phyloP scores from a whole-genome alignment of 2,888 invertebrate genomes.

The Synergus itoensis region DNA sequence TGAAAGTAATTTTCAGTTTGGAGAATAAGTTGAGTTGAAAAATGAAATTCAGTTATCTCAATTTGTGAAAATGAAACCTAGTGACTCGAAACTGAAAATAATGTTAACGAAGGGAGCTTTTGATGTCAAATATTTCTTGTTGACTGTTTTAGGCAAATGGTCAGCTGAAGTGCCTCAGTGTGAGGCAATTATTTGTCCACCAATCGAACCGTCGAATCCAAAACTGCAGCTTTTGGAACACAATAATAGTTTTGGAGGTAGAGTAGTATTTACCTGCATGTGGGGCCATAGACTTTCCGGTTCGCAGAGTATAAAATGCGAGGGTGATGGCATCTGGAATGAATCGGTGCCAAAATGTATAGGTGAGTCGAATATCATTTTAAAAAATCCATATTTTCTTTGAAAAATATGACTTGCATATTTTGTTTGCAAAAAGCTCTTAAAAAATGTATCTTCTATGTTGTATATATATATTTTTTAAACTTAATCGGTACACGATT shows the following conservation, averaged over 20 bases:
- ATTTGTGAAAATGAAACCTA: too few species aligned
- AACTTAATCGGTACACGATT: not conserved
- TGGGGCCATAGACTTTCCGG: constrained; percentile 91
- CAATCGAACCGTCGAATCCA: constrained; percentile 84
- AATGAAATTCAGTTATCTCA: too few species aligned
- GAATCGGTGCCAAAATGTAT: constrained; percentile 87
- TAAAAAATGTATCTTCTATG: too few species aligned
- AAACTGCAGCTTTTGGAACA: constrained; percentile 88
- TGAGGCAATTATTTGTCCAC: constrained; percentile 88
- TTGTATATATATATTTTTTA: not conserved
- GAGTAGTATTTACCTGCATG: constrained; percentile 89
- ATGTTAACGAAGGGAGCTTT: too few species aligned
- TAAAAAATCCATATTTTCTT: not conserved
- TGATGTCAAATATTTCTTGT: too few species aligned
- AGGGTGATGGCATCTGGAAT: constrained; percentile 89
- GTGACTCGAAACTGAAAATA: too few species aligned
- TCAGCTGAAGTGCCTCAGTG: constrained; percentile 87
- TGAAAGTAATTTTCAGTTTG: too few species aligned
- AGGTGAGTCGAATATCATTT: constrained; percentile 78
- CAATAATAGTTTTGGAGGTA: constrained; percentile 89
- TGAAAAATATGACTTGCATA: too few species aligned
- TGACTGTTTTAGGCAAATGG: constrained; percentile 84
- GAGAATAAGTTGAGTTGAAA: too few species aligned
- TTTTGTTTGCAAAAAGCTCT: too few species aligned
- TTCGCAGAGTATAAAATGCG: constrained; percentile 88